Evolutionary conservation across 2,113 vertebrate genomes (phyloP), one percentile per base, ranked within the genome.

Genomic region (Passerina amoena): DNA sequence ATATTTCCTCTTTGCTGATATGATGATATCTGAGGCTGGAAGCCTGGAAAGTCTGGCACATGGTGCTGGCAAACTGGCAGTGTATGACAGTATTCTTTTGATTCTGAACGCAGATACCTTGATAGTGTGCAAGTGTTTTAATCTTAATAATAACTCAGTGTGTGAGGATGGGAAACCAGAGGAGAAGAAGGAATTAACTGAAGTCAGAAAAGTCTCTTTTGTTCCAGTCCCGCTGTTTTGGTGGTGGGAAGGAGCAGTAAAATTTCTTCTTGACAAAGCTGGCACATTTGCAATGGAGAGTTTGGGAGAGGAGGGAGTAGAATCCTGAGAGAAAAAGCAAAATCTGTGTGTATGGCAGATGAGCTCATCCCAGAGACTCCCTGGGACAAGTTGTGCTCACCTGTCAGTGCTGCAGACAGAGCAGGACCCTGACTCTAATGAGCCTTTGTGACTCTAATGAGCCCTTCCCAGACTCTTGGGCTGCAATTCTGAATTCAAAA

Each of bases 1-100:
- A 96, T 44, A 86, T 93, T 97, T 96, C 96, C 92, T 93, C 94
- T 86, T 88, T 92, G 92, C 90, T 96, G 92, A 95, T 95, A 95
- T 6, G 71, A 93, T 93, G 87, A 48, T 92, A 96, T 92, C 79
- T 90, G 75, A 83, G 40, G 90, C 93, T 94, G 79, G 64, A 96
- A 97, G 90, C 93, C 82, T 97, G 93, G 92, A 95, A 96, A 94
- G 85, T 81, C 76, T 96, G 96, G 92, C 93, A 96, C 86, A 86
- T 64, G 2, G 4, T 90, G 71, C 87, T 90, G 94, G 93, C 93
- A 97, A 88, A 84, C 44, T 84, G 76, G 94, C 47, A 51, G n/a
- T 68, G 72, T 81, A 94, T 93, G 88, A 81, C 92, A 94, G 69
- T 78, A 56, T 86, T 66, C 56, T 89, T 72, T 50, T 85, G 75